Evolutionary conservation across 2,113 vertebrate genomes (phyloP), one percentile per base, ranked within the genome.

Genomic region (Zosterops lateralis): DNA sequence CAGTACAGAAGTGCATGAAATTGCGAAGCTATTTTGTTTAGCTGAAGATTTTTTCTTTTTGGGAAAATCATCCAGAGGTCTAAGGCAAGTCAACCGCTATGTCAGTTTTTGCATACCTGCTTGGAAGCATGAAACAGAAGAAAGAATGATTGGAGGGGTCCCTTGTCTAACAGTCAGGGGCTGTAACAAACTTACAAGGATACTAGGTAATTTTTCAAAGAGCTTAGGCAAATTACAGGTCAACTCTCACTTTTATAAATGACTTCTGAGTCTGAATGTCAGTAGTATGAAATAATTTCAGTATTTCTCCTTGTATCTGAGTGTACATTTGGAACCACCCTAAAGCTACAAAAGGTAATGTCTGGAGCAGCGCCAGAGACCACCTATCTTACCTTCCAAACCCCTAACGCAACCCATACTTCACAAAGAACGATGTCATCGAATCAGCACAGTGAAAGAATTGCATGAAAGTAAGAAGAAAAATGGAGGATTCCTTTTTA

Each of bases 381-480:
- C 0, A 0, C 16, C 34, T n/a, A 9, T 28, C 36, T 81, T 29
- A 51, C 0, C 0, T 66, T 82, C 68, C n/a, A 3, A 3, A 71
- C 7, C 11, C 3, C 9, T 56, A 84, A 89, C 36, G 22, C 22
- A 48, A 4, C 3, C 6, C 29, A 3, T 31, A 9, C 15, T 50
- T 79, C 20, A 54, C 9, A 22, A 42, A 53, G 34, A 89, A 36
- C 17, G 9, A 15, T 31, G 14, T 36, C 0, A 0, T 14, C 67
- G 71, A 60, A 60, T 29, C 3, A 72, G 12, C 14, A 53, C 1
- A 1, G 31, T 32, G 22, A 61, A 71, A 64, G 5, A 26, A 38
- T 38, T 64, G 31, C 13, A 3, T n/a, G 19, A 51, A 92, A 74
- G 28, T 51, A 31, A 13, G 65, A 53, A 75, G 17, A 54, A 92